Conservation (phyloP, 1,140 invertebrate genomes). For the Armadillidium nasatum region DNA sequence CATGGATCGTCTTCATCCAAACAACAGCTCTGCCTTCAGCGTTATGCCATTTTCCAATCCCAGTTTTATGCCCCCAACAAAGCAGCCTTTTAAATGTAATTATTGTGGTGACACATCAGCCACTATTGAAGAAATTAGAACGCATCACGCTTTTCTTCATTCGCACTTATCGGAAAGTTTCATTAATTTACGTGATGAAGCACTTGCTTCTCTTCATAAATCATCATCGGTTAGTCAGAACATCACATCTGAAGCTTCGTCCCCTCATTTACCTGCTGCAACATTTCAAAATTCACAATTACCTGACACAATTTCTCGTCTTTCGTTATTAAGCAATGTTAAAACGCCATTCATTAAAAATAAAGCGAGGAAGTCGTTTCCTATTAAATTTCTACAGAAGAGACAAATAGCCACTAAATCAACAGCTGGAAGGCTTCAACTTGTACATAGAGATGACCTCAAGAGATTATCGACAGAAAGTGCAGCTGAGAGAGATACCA, state of each 20-base stretch:
- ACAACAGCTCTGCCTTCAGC: constrained; percentile 30
- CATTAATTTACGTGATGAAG: constrained; percentile 35
- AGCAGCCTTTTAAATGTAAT: constrained; percentile 38
- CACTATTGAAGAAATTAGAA: constrained; percentile 35
- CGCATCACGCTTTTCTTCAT: constrained; percentile 36
- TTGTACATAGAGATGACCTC: neutral
- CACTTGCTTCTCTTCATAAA: constrained; percentile 34
- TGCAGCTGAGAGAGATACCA: constrained; percentile 4
- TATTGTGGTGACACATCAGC: constrained; percentile 39
- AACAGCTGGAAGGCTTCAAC: constrained; percentile 21
- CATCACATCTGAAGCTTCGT: neutral
- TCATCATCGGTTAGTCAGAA: constrained; percentile 27
- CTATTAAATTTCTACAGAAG: neutral
- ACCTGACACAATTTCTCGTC: neutral
- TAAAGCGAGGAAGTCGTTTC: constrained; percentile 33
- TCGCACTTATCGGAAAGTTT: constrained; percentile 32
- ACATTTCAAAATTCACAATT: neutral
- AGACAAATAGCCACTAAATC: constrained; percentile 31
- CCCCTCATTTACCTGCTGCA: neutral
- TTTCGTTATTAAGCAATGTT: neutral
- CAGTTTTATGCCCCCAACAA: constrained; percentile 29
- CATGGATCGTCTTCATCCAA: constrained; percentile 34
- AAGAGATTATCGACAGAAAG: neutral
- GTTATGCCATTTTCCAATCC: constrained; percentile 28
- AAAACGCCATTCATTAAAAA: constrained; percentile 23